Evolutionary conservation across 2,113 vertebrate genomes (phyloP).

Genomic region (Oophaga pumilio): DNA sequence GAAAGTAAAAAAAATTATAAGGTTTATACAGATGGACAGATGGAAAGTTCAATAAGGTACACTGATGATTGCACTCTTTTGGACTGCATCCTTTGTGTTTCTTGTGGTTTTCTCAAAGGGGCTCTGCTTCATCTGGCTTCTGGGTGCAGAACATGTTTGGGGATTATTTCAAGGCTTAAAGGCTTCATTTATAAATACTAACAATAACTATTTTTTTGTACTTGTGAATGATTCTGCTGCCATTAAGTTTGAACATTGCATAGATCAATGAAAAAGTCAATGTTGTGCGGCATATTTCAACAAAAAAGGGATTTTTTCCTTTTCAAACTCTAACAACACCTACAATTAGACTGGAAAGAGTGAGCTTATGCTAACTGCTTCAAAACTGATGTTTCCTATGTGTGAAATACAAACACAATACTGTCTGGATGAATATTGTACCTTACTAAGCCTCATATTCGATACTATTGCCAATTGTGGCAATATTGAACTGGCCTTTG

Average conservation of each 20-base stretch:
- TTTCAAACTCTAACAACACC: slow-evolving; percentile 21
- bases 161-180: not conserved
- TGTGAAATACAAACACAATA: slow-evolving; percentile 9
- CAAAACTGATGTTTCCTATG: not conserved
- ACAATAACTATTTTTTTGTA: not conserved
- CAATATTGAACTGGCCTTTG: not conserved
- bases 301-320: slow-evolving; percentile 20
- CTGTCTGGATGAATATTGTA: not conserved
- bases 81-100: too few relatives aligned
- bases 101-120: not conserved
- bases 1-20: too few relatives aligned
- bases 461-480: not conserved
- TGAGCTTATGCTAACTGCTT: not conserved
- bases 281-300: slow-evolving; percentile 1
- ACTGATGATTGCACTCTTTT: too few relatives aligned
- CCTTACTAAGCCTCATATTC: not conserved
- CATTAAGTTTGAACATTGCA: not conserved
- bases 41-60: too few relatives aligned
- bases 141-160: not conserved
- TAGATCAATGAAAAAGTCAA: slow-evolving; percentile 21
- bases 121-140: not conserved
- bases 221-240: not conserved
- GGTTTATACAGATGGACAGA: too few relatives aligned
- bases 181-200: slow-evolving; percentile 1
- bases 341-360: slow-evolving; percentile 23